Conservation (phyloP, 2,888 invertebrate species). For the Tenodera sinensis region DNA sequence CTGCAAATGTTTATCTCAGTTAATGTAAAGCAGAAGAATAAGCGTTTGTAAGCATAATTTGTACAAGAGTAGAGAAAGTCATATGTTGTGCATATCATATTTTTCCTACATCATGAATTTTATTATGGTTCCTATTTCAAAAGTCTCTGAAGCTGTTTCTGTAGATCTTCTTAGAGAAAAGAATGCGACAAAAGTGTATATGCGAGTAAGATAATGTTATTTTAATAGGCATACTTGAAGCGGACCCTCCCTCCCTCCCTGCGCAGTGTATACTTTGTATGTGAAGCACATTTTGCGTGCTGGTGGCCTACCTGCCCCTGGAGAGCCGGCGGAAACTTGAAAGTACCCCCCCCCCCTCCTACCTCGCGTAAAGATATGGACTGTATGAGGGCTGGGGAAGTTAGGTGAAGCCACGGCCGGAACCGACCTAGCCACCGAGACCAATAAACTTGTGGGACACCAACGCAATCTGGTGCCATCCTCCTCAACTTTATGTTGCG, state of each 20-base stretch:
- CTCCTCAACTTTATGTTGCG: neutral
- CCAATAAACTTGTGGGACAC: neutral
- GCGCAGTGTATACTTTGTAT: neutral
- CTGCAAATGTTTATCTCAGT: too few relatives aligned
- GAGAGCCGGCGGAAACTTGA: neutral
- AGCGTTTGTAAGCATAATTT: too few relatives aligned
- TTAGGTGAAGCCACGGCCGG: neutral
- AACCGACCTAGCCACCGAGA: neutral
- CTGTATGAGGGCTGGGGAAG: neutral
- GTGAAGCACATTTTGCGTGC: neutral
- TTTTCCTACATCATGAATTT: too few relatives aligned
- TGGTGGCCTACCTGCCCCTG: neutral
- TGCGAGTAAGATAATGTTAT: neutral
- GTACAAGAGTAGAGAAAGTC: too few relatives aligned
- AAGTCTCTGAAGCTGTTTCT: too few relatives aligned
- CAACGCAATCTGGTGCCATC: neutral
- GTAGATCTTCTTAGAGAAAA: too few relatives aligned
- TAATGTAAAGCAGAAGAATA: too few relatives aligned
- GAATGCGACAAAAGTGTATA: too few relatives aligned
- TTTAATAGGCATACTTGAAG: neutral
- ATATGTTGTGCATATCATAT: too few relatives aligned
- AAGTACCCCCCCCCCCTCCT: neutral
- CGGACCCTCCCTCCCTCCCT: too few relatives aligned
- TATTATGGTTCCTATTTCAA: too few relatives aligned
- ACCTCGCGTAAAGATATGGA: neutral